Conservation (phyloP, 2,888 invertebrate species). For the Andrena chrysosceles region DNA sequence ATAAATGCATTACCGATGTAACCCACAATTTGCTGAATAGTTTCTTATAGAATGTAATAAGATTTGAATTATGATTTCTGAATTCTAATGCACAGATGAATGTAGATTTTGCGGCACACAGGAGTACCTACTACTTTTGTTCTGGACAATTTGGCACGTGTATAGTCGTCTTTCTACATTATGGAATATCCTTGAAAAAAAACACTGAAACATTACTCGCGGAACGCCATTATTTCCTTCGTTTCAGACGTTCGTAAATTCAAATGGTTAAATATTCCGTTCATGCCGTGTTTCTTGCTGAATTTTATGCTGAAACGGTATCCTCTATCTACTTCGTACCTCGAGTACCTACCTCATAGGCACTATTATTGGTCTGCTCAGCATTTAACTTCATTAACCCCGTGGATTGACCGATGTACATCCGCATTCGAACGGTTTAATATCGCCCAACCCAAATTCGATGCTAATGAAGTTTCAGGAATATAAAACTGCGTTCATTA, state of each 20-base stretch:
- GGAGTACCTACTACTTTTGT: slow-evolving; percentile 46
- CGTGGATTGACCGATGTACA: slow-evolving; percentile 40
- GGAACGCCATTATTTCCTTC: slow-evolving; percentile 51
- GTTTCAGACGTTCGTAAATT: slow-evolving; percentile 48
- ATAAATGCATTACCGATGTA: too few species aligned
- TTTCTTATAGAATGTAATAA: too few species aligned
- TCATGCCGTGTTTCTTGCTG: slow-evolving; percentile 35
- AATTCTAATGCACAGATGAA: too few species aligned
- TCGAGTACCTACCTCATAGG: slow-evolving; percentile 23
- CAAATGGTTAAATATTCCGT: slow-evolving; percentile 53
- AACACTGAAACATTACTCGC: slow-evolving; percentile 63
- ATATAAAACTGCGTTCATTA: slow-evolving; percentile 31
- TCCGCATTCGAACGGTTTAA: slow-evolving; percentile 20
- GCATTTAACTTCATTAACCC: slow-evolving; percentile 54
- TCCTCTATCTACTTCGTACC: slow-evolving; percentile 48
- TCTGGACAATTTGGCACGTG: slow-evolving; percentile 41
- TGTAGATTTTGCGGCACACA: slow-evolving; percentile 45
- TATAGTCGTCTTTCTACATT: slow-evolving; percentile 44
- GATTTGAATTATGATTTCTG: too few species aligned
- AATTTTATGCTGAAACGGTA: slow-evolving; percentile 55
- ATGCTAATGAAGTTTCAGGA: slow-evolving; percentile 37
- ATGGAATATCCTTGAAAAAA: slow-evolving; percentile 45
- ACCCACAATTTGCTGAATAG: too few species aligned
- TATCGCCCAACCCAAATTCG: slow-evolving; percentile 15
- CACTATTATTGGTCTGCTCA: slow-evolving; percentile 37